phyloP scores from a whole-genome alignment of 92 coral and sea anemone genomes.

The Bergia puertoricense region DNA sequence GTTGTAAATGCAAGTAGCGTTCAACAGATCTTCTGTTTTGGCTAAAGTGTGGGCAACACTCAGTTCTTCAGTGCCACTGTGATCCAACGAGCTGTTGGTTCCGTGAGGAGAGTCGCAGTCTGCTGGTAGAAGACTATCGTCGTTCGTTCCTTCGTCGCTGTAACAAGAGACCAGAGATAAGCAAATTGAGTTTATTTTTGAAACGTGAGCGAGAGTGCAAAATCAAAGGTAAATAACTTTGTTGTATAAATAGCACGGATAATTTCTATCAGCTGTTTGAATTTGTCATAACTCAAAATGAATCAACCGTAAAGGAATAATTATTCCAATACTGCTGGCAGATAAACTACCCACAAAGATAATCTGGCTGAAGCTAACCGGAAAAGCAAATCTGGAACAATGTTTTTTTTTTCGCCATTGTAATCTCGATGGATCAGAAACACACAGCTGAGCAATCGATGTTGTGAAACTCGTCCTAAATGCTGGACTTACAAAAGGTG shows the following conservation, averaged over 20 bases:
- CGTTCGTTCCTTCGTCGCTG: conserved; percentile 33
- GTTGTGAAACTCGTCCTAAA: conserved; percentile 13
- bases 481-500: conserved; percentile 19
- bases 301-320: conserved; percentile 2
- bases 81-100: conserved; percentile 18
- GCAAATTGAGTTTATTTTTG: conserved; percentile 50
- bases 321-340: background rate
- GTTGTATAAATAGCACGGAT: conserved; percentile 51
- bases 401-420: conserved; percentile 13
- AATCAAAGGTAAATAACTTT: conserved; percentile 51
- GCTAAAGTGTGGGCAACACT: conserved; percentile 21
- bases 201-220: conserved; percentile 50
- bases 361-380: conserved; percentile 18
- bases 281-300: conserved; percentile 17
- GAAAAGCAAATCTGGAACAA: conserved; percentile 11
- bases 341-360: background rate
- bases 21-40: conserved; percentile 36
- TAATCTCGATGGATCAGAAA: conserved; percentile 19
- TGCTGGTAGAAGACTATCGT: background rate
- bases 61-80: conserved; percentile 27
- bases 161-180: conserved; percentile 23
- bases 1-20: conserved; percentile 35
- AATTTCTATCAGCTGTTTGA: conserved; percentile 53
- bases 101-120: conserved; percentile 25
- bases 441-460: conserved; percentile 40